Evolutionary conservation across 2,888 invertebrate genomes (phyloP).

Genomic region (Agriotes lineatus): DNA sequence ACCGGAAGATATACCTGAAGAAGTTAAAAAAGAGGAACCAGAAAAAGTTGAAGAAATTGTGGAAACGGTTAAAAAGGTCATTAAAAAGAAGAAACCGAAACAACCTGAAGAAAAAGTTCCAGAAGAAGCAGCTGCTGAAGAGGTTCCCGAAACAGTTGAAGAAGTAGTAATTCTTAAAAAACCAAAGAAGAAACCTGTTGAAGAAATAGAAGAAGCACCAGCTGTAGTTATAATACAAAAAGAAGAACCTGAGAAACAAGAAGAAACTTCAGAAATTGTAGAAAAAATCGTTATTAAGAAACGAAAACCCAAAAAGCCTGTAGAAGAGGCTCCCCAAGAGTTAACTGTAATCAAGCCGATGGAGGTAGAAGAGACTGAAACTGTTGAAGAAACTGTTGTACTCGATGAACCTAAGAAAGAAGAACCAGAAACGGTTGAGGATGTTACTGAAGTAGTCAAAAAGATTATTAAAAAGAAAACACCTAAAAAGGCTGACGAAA

Average conservation of each 20-base stretch:
- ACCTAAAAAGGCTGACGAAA: constrained; percentile 47
- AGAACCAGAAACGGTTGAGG: constrained; percentile 56
- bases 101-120: constrained; percentile 32
- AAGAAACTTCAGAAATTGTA: constrained; percentile 45
- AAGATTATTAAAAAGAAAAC: background rate
- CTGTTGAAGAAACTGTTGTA: background rate
- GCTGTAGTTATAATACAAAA: constrained; percentile 52
- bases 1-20: constrained; percentile 24
- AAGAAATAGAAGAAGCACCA: constrained; percentile 49
- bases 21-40: background rate
- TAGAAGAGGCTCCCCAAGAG: constrained; percentile 65
- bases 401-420: constrained; percentile 49
- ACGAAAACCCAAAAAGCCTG: constrained; percentile 37
- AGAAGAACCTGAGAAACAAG: constrained; percentile 58
- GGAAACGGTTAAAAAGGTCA: constrained; percentile 17
- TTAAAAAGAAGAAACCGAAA: background rate
- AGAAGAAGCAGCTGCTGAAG: background rate
- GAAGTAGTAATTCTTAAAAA: no score
- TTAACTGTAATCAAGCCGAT: constrained; percentile 60
- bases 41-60: constrained; percentile 41
- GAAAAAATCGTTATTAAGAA: background rate
- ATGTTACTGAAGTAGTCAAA: constrained; percentile 41
- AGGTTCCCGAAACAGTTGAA: constrained; percentile 5
- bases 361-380: constrained; percentile 41
- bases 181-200: constrained; percentile 59